Evolutionary conservation across 2,113 vertebrate genomes (phyloP), one percentile per base, ranked within the genome.

Genomic region (Cyprinodon tularosa): DNA sequence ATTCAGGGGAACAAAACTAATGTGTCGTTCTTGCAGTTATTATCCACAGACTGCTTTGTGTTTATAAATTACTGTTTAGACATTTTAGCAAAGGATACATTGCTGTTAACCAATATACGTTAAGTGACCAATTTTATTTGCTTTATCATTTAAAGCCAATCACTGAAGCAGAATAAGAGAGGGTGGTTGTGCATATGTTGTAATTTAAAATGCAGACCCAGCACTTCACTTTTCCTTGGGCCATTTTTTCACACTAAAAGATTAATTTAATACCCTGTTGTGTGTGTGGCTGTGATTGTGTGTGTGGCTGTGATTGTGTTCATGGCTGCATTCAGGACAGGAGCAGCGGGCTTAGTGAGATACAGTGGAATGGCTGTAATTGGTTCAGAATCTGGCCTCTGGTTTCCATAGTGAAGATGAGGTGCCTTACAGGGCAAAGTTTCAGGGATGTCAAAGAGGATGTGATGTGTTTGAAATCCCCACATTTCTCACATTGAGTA

Each of bases 371-470:
- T 78, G 50, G 80, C 71, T 75, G n/a, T 74, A 72, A 47, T 57
- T 40, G 76, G 82, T 80, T 86, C 81, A 76, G 73, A 87, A 85
- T 86, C 89, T 77, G 77, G 62, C 85, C 88, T 81, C 45, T 8
- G 37, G 89, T 94, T 86, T 39, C 89, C 84, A 94, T 93, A 85
- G 93, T 88, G 85, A 88, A 87, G 82, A 80, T 57, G 75, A 63
- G 81, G 74, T 39, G 20, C 70, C 50, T 80, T 82, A 60, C 6
- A 39, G 62, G 78, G 85, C 67, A 78, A 57, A 66, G 74, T 20
- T 64, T 40, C 17, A 64, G 62, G 42, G 59, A 53, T 12, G 48
- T 37, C 39, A 74, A 77, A 50, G 36, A 37, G 61, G 17, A 50
- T 53, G 64, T 82, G 72, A 76, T 44, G 45, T 80, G 78, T 71